Evolutionary conservation across 2,797 vertebrate genomes (phyloP).

Genomic region (Esox lucius): DNA sequence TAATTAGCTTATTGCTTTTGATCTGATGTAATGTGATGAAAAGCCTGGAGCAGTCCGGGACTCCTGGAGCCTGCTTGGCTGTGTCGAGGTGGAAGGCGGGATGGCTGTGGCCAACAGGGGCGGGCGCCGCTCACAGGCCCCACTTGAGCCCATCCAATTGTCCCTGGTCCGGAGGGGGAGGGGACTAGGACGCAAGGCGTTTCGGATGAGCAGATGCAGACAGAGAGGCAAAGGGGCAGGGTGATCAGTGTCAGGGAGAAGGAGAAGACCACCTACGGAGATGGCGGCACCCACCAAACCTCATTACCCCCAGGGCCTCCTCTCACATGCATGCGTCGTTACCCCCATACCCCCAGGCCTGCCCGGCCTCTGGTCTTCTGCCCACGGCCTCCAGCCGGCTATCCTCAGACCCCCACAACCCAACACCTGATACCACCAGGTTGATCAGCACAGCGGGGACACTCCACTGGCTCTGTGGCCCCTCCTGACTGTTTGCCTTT

Average conservation of each 20-base stretch:
- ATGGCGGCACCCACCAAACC: conserved; percentile 74
- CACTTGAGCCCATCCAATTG: conserved; percentile 71
- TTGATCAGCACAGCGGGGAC: conserved; percentile 55
- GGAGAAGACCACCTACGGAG: conserved; percentile 72
- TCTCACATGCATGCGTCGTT: conserved; percentile 76
- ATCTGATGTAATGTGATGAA: conserved; percentile 81
- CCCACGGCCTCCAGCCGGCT: no score
- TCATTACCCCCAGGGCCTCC: conserved; percentile 71
- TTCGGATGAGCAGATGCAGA: conserved; percentile 73
- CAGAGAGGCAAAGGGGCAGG: conserved; percentile 73
- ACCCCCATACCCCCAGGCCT: conserved; percentile 54
- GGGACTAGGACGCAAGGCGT: conserved; percentile 37
- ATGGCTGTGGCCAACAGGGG: conserved; percentile 62
- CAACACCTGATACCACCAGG: conserved; percentile 77
- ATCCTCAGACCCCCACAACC: conserved; percentile 53
- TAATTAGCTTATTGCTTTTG: conserved; percentile 86
- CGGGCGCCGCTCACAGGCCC: conserved; percentile 56
- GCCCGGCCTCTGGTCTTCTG: conserved; percentile 41
- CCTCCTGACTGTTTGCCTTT: conserved; percentile 59
- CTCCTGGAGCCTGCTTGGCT: conserved; percentile 60
- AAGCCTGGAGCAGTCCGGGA: conserved; percentile 51
- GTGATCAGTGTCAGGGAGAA: conserved; percentile 63
- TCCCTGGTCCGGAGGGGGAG: conserved; percentile 55
- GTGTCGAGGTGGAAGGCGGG: conserved; percentile 50
- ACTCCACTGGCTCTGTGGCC: conserved; percentile 50